Evolutionary conservation across 2,113 vertebrate species (phyloP).

Genomic region (Pygoscelis antarcticus): DNA sequence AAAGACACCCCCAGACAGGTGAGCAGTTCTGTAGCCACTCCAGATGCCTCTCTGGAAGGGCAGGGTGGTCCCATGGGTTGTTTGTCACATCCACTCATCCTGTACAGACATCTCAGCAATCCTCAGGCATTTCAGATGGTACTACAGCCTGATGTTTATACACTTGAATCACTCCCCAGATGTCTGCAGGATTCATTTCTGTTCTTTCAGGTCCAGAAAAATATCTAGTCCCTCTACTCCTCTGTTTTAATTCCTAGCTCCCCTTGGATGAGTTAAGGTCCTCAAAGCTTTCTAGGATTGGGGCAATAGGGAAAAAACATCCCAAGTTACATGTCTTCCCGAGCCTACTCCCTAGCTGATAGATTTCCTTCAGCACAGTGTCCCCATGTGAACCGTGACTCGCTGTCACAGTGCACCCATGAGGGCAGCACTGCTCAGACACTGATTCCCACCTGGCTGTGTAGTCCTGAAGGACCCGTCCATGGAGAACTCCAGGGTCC

Average conservation of each 20-base stretch:
- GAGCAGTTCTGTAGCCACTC: neutral
- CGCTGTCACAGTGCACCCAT: fast-evolving
- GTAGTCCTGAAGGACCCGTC: neutral
- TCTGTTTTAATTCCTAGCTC: neutral
- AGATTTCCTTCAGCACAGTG: neutral
- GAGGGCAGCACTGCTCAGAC: neutral
- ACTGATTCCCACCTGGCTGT: neutral
- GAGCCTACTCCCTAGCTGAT: neutral
- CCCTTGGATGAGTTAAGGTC: neutral
- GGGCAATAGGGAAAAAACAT: neutral
- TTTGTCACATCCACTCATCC: neutral
- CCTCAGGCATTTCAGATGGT: neutral
- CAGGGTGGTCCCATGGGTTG: neutral
- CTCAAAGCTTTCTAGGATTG: neutral
- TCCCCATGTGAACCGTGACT: neutral
- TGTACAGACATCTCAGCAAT: neutral
- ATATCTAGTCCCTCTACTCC: neutral
- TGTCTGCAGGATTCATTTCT: neutral
- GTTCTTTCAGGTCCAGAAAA: neutral
- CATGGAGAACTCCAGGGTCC: neutral
- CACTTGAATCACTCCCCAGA: neutral
- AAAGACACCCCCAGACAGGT: neutral
- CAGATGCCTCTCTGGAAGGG: neutral
- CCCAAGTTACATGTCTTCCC: neutral
- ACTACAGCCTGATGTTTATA: neutral